A percentile compares a stretch with the other conserved stretches of the same genome.
phyloP scores from a whole-genome alignment of 2,888 invertebrate genomes.

The Ophion slaviceki region DNA sequence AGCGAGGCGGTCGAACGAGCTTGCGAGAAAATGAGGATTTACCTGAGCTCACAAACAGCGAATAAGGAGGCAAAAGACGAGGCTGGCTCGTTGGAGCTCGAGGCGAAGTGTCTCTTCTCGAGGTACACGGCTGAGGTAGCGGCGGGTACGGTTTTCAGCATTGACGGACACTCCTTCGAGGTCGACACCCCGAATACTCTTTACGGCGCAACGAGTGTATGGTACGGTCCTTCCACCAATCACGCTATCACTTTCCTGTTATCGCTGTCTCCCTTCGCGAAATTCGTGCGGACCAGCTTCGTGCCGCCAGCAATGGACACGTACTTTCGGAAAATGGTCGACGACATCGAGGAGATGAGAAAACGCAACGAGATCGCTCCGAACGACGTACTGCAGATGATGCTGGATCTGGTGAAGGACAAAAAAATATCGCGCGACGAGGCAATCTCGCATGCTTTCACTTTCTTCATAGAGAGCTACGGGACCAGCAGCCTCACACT shows the following conservation, averaged over 20 bases:
- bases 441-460: constrained; percentile 83
- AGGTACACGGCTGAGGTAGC: constrained; percentile 49
- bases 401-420: constrained; percentile 76
- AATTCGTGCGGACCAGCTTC: constrained; percentile 44
- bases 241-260: constrained; percentile 11
- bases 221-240: not conserved
- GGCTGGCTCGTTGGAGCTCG: constrained; percentile 70
- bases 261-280: constrained; percentile 26
- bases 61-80: not conserved
- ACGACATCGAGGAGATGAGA: constrained; percentile 61
- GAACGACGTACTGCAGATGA: constrained; percentile 83
- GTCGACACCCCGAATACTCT: constrained; percentile 4
- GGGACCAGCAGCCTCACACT: constrained; percentile 84
- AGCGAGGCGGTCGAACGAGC: not conserved
- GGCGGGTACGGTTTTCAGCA: constrained; percentile 35
- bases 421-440: constrained; percentile 70
- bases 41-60: constrained; percentile 13
- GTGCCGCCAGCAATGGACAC: constrained; percentile 60
- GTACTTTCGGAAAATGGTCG: constrained; percentile 57
- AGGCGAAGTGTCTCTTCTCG: constrained; percentile 52
- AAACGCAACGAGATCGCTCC: constrained; percentile 56
- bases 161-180: constrained; percentile 47
- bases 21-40: constrained; percentile 45
- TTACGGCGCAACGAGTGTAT: constrained; percentile 34
- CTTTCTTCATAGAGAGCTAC: constrained; percentile 85